Base-by-base conservation (phyloP, 2,888 invertebrate genomes). In the Eupeodes latifasciatus region DNA sequence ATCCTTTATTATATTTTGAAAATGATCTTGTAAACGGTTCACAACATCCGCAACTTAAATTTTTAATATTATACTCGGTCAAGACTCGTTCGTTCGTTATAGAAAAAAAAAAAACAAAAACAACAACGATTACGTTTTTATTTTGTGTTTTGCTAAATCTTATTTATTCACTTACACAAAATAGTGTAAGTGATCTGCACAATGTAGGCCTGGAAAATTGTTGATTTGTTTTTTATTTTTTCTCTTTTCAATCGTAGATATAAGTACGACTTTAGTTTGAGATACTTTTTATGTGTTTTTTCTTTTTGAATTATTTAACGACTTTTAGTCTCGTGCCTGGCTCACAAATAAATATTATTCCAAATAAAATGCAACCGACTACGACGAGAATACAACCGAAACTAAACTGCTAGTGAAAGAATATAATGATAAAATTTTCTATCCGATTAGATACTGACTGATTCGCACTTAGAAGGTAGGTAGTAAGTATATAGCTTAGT, bases 311-410 rank as follows among this genome's bases (percentile, higher is more conserved):
- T 72, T 59, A 5, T 75, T 55, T 62, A 75, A 59, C 36, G 72
- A 47, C 44, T 57, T 57, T 61, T 5, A 62, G 27, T 40, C 47
- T 66, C 34, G 55, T 51, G 72, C 57, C 47, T 59, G 57, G 57
- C 72, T 88, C 34, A 76, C 79, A 64, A 81, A 57, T 7, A 40
- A 40, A 7, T 40, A 7, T 40, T 40, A 9, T 84, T 44, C 55
- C 34, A 75, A 78, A 44, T 61, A 44, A 27, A 27, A 82, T 76
- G 71, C 89, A 78, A 85, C 89, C 85, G 85, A 85, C 78, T 81
- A 62, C 69, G 79, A 76, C 81, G 85, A 89, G 89, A 76, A 89
- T 85, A 67, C 49, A 85, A 89, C 81, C 89, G 85, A 85, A 89
- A 89, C 89, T 89, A 76, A 71, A 69, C 53, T 69, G 7, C 78